Evolutionary conservation across 2,113 vertebrate species (phyloP).

Genomic region (Cichladusa arquata): DNA sequence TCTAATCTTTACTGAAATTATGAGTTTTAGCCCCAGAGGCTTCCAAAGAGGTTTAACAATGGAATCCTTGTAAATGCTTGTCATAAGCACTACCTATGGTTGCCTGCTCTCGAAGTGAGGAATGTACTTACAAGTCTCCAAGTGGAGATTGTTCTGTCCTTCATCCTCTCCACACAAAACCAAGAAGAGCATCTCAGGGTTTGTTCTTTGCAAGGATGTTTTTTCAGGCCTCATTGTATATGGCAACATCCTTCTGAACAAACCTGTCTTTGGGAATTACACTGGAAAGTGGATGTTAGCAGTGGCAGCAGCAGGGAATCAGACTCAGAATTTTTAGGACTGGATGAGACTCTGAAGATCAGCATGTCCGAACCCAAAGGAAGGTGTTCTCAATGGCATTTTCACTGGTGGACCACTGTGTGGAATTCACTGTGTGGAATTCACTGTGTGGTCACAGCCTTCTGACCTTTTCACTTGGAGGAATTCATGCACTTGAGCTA

Average conservation of each 20-base stretch:
- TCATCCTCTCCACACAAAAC: neutral
- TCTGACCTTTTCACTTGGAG: neutral
- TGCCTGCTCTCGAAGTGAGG: neutral
- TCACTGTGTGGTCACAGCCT: neutral
- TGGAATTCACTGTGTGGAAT: no score
- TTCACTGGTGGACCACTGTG: neutral
- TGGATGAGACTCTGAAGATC: neutral
- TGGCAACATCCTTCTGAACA: neutral
- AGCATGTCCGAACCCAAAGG: neutral
- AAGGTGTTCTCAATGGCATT: neutral
- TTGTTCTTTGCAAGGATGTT: neutral
- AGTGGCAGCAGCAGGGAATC: neutral
- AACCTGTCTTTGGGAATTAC: neutral
- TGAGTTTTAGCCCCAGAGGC: neutral
- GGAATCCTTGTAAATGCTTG: neutral
- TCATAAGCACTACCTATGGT: neutral
- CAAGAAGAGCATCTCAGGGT: neutral
- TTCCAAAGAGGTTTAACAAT: neutral
- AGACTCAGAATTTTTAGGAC: neutral
- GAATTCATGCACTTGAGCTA: neutral
- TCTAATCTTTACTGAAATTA: neutral
- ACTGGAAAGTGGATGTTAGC: neutral
- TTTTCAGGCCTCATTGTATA: neutral
- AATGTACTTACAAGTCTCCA: neutral
- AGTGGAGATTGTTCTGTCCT: neutral